A percentile compares a stretch with the other conserved stretches of the same genome.
Evolutionary conservation across 2,888 invertebrate genomes (phyloP).

Genomic region (Girardia tigrina): DNA sequence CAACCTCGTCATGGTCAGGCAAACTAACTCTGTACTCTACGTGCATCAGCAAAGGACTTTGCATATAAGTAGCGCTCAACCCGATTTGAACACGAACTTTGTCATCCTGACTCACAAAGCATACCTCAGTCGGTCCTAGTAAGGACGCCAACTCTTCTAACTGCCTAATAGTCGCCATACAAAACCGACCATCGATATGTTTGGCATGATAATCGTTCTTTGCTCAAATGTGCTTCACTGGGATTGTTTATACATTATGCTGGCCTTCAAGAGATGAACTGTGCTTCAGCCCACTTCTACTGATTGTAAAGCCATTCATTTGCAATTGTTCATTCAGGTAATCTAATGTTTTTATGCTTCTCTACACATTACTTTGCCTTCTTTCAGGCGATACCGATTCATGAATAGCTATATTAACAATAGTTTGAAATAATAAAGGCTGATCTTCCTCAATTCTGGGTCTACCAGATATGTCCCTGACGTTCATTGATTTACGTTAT

Average conservation of each 20-base stretch:
- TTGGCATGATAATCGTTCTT: neutral
- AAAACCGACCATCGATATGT: neutral
- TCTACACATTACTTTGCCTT: too few relatives aligned
- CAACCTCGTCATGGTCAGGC: neutral
- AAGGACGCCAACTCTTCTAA: neutral
- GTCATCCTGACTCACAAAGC: neutral
- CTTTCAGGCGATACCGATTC: neutral
- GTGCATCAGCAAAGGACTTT: neutral
- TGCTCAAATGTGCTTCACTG: neutral
- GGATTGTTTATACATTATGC: neutral
- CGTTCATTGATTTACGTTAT: too few relatives aligned
- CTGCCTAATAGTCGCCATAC: neutral
- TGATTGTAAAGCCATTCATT: neutral
- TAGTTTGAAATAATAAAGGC: neutral
- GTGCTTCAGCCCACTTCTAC: neutral
- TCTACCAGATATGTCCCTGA: neutral
- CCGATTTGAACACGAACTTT: neutral
- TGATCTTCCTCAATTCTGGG: neutral
- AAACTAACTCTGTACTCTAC: neutral
- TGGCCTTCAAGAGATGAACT: neutral
- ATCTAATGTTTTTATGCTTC: neutral
- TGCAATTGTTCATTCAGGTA: neutral
- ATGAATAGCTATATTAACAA: neutral
- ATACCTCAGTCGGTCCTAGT: neutral
- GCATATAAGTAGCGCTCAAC: neutral